Evolutionary conservation across 2,797 vertebrate genomes (phyloP).

Genomic region (Fistularia commersonii): DNA sequence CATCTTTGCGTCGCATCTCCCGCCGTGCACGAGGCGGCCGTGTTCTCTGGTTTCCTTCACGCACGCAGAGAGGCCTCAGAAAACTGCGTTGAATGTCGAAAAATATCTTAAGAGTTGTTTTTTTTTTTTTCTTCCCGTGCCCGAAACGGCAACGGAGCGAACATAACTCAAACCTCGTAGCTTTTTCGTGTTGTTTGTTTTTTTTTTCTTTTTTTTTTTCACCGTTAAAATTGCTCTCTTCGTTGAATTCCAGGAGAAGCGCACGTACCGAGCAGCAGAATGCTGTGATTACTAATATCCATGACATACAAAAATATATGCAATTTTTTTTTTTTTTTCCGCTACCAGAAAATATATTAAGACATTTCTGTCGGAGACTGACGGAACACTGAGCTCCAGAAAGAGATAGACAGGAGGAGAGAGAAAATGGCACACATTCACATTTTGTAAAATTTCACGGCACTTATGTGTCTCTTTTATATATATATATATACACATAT

Average conservation of each 20-base stretch:
- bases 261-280: conserved; percentile 57
- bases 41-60: too few relatives aligned
- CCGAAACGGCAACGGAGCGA: too few relatives aligned
- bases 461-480: conserved; percentile 21
- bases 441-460: conserved; percentile 40
- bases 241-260: conserved; percentile 32
- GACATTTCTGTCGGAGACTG: conserved; percentile 66
- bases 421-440: conserved; percentile 50
- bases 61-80: too few relatives aligned
- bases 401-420: conserved; percentile 1
- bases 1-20: too few relatives aligned
- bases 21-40: too few relatives aligned
- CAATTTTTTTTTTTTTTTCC: conserved; percentile 49
- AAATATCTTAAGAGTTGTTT: too few relatives aligned
- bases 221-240: conserved; percentile 16
- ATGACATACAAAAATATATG: conserved; percentile 46
- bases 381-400: conserved; percentile 28
- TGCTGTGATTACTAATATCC: conserved; percentile 43
- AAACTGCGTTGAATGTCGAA: too few relatives aligned
- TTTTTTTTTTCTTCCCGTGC: too few relatives aligned
- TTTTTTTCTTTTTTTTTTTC: conserved; percentile 4
- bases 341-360: conserved; percentile 71
- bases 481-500: too few relatives aligned
- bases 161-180: too few relatives aligned
- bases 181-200: background rate